Evolutionary conservation across 1,140 invertebrate genomes (phyloP).

Genomic region (Hylyphantes graminicola): DNA sequence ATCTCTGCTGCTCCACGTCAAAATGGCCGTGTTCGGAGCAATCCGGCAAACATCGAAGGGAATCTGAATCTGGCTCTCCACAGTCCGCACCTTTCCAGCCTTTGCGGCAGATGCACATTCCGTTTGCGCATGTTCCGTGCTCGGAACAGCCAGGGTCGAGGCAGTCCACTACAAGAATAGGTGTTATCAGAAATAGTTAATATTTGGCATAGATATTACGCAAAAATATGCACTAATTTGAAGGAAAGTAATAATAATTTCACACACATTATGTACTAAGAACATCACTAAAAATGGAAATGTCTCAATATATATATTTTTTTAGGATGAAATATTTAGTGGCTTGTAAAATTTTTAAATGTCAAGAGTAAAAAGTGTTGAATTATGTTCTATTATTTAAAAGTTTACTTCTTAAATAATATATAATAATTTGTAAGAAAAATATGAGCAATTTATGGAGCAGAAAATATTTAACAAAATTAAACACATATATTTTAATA

Average conservation of each 20-base stretch:
- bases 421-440: no score
- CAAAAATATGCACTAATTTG: not conserved
- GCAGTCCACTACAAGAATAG: constrained; percentile 77
- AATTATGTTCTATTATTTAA: no score
- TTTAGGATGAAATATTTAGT: no score
- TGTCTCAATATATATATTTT: no score
- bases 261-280: no score
- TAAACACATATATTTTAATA: no score
- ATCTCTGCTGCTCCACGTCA: constrained; percentile 86
- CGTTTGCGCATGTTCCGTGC: constrained; percentile 91
- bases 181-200: not conserved
- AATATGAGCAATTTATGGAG: no score
- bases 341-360: no score
- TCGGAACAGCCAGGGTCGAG: constrained; percentile 87
- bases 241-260: not conserved
- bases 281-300: no score
- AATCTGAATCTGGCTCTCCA: constrained; percentile 84
- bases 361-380: no score
- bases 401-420: no score
- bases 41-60: constrained; percentile 87
- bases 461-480: no score
- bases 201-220: not conserved
- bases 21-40: constrained; percentile 91
- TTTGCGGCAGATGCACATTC: constrained; percentile 92
- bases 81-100: constrained; percentile 96